Percentiles rank a stretch among this genome's conserved stretches.
Conservation (phyloP, 2,888 invertebrate species). For the Allacma fusca region DNA sequence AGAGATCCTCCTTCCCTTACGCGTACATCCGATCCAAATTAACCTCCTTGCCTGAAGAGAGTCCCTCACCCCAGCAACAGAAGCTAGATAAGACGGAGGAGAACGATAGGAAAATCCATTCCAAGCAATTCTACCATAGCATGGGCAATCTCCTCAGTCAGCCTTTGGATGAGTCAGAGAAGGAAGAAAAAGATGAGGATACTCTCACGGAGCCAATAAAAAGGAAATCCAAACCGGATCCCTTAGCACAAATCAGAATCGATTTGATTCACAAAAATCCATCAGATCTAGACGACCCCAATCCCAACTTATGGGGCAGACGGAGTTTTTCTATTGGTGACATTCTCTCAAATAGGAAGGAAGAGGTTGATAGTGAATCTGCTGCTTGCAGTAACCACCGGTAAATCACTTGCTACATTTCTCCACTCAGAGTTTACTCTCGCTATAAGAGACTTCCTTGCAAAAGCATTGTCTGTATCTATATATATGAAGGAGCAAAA, state of each 20-base stretch:
- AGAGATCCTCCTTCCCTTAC: constrained; percentile 60
- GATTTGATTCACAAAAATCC: constrained; percentile 57
- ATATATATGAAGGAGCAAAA: too few relatives aligned
- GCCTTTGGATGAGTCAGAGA: constrained; percentile 29
- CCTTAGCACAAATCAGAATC: constrained; percentile 55
- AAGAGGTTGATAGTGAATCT: constrained; percentile 30
- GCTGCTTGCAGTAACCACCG: constrained; percentile 41
- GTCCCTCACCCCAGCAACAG: constrained; percentile 17
- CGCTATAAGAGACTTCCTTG: too few relatives aligned
- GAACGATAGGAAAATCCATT: constrained; percentile 17
- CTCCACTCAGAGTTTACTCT: too few relatives aligned
- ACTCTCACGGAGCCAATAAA: neutral
- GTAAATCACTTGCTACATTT: constrained; percentile 3
- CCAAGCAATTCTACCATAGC: constrained; percentile 57
- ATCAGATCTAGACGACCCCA: constrained; percentile 45
- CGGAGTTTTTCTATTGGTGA: constrained; percentile 57
- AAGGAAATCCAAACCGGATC: constrained; percentile 45
- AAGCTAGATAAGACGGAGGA: neutral
- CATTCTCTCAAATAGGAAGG: constrained; percentile 38
- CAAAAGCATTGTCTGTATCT: too few relatives aligned
- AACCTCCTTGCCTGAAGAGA: constrained; percentile 62
- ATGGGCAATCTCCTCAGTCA: constrained; percentile 54
- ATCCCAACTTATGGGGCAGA: constrained; percentile 38
- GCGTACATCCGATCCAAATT: constrained; percentile 61
- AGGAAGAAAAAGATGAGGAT: constrained; percentile 18